A percentile compares a stretch with the other conserved stretches of the same genome.
These are phyloP conservation scores for Alaudala cheleensis DNA, from an alignment of 2,113 vertebrate genomes.

Conservation along the genomic window DNA sequence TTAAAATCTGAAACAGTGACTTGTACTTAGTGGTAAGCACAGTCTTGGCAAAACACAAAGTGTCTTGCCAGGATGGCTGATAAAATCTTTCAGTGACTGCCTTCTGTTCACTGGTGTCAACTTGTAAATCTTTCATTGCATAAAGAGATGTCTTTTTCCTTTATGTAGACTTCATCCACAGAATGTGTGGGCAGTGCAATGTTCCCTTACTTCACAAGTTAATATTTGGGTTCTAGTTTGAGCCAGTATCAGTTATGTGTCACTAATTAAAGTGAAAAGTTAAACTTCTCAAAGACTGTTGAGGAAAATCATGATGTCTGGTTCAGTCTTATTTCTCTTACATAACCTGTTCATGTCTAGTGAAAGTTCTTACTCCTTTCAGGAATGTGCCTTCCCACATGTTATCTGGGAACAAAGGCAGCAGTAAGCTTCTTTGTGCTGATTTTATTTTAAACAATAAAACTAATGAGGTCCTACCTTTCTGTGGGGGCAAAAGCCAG, in stretches of 20 bases:
- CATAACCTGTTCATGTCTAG: background rate
- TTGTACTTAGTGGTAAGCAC: background rate
- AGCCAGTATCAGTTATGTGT: background rate
- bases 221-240: background rate
- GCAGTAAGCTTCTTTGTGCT: background rate
- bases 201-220: background rate
- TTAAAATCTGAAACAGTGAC: background rate
- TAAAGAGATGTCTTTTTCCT: background rate
- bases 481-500: background rate
- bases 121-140: background rate
- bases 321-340: background rate
- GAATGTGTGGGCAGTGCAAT: background rate
- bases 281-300: background rate
- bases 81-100: background rate
- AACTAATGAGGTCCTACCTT: background rate
- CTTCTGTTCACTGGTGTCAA: background rate
- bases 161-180: background rate
- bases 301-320: background rate
- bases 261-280: background rate
- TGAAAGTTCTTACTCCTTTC: background rate
- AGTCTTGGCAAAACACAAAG: background rate
- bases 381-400: background rate
- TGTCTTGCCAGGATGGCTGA: background rate
- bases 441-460: background rate
- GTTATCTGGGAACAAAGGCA: background rate